Percentiles rank a stretch among this genome's conserved stretches.
Evolutionary conservation across 2,888 invertebrate genomes (phyloP).

Genomic region (Dorcus parallelipipedus): DNA sequence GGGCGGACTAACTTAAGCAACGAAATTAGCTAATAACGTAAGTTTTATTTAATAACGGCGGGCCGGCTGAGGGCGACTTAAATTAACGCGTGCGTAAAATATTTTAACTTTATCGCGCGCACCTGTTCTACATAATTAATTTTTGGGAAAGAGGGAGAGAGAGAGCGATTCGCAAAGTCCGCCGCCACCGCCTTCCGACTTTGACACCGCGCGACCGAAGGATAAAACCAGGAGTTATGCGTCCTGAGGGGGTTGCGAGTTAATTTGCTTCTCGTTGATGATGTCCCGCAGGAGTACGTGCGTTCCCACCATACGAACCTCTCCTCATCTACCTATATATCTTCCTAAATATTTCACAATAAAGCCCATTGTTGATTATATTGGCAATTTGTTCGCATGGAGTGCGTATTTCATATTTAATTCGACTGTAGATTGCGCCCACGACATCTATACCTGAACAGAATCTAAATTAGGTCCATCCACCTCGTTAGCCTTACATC

Average conservation of each 20-base stretch:
- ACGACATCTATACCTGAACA: too few species aligned
- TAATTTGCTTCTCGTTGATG: slow-evolving; percentile 48
- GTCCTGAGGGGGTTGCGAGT: slow-evolving; percentile 42
- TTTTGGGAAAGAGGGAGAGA: slow-evolving; percentile 14
- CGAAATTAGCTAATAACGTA: too few species aligned
- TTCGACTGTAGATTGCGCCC: too few species aligned
- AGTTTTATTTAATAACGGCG: too few species aligned
- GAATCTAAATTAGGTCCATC: too few species aligned
- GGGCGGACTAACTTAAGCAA: too few species aligned
- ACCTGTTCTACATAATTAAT: slow-evolving; percentile 29
- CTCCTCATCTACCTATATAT: too few species aligned
- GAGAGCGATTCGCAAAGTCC: neutral
- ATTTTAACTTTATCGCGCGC: slow-evolving; percentile 8
- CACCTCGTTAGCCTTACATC: too few species aligned
- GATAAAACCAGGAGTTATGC: slow-evolving; percentile 46
- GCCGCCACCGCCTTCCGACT: slow-evolving; percentile 19
- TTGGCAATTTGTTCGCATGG: too few species aligned
- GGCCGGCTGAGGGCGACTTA: neutral
- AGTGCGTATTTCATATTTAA: too few species aligned
- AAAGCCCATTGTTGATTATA: too few species aligned
- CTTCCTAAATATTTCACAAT: too few species aligned
- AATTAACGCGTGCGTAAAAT: neutral
- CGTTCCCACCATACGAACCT: slow-evolving; percentile 17
- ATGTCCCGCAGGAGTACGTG: slow-evolving; percentile 41
- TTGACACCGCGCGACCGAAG: slow-evolving; percentile 44